Percentiles rank a stretch among this genome's conserved stretches.
Evolutionary conservation across 2,113 vertebrate genomes (phyloP).

Genomic region (Muscicapa adusta): DNA sequence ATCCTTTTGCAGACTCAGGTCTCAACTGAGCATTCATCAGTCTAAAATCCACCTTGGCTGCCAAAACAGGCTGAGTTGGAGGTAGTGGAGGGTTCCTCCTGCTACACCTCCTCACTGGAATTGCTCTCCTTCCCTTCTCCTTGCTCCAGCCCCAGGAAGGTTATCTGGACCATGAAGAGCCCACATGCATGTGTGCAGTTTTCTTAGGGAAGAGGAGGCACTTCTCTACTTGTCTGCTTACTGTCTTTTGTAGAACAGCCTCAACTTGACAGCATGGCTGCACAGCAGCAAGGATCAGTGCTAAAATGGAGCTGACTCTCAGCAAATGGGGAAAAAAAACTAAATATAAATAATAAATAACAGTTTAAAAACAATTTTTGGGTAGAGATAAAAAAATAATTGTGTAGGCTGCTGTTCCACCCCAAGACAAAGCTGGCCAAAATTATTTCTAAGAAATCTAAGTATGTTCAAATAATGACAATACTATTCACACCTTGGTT

Average conservation of each 20-base stretch:
- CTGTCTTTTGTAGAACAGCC: background rate
- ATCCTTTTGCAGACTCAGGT: background rate
- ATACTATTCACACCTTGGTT: background rate
- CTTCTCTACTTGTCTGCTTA: background rate
- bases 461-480: background rate
- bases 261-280: background rate
- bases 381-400: background rate
- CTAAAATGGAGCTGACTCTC: background rate
- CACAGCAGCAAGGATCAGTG: background rate
- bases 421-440: background rate
- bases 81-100: background rate
- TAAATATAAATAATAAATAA: background rate
- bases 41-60: background rate
- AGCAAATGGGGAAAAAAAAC: background rate
- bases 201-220: background rate
- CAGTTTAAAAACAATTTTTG: background rate
- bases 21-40: accelerated
- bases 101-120: background rate
- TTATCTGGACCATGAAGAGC: background rate
- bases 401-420: background rate
- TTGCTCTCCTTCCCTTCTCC: background rate
- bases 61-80: background rate
- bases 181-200: background rate
- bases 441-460: background rate
- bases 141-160: background rate